Base-by-base conservation (phyloP, 1,140 invertebrate genomes). In the Drosophila auraria region DNA sequence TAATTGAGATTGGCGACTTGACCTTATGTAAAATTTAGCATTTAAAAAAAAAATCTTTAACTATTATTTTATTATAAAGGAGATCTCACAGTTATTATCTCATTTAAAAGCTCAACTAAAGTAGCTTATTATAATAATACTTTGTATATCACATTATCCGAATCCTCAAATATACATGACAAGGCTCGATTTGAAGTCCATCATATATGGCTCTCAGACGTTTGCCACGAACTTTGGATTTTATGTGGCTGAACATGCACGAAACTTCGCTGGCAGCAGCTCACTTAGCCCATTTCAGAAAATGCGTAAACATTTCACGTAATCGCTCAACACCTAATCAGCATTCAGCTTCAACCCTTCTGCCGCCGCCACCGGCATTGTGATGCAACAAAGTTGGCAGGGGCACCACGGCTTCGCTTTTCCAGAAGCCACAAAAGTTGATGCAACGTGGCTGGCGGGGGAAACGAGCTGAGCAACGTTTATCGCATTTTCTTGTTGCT, bases 321-420 rank as follows among this genome's bases (percentile, higher is more conserved):
- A 86, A 86, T 86, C 78, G 82, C 82, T 82, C 78, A 86, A 86
- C 82, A 86, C 82, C 82, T 86, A 86, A 86, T 86, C 82, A 86
- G 70, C 68, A 82, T 86, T 86, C 78, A 74, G 78, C 58, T 70
- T 47, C 58, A 77, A 72, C 74, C 80, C 74, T 65, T 79, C 44
- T 45, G 23, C 57, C 38, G 17, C 56, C 38, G 40, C 59, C 40
- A 27, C 38, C 62, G 75, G 64, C 74, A 78, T 78, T 78, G 75
- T 78, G 75, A 78, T 78, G 75, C 75, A 78, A 78, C 75, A 78
- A 78, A 78, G 75, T 78, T 69, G 61, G 30, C 44, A 60, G 30
- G 60, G 36, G 30, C 45, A 15, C 38, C 60, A 54, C 50, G 53
- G 12, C 45, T 47, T 50, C 64, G 36, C 40, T 36, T 33, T 38